Base-by-base conservation (phyloP, 2,888 invertebrate species). In the Caenorhabditis doughertyi region DNA sequence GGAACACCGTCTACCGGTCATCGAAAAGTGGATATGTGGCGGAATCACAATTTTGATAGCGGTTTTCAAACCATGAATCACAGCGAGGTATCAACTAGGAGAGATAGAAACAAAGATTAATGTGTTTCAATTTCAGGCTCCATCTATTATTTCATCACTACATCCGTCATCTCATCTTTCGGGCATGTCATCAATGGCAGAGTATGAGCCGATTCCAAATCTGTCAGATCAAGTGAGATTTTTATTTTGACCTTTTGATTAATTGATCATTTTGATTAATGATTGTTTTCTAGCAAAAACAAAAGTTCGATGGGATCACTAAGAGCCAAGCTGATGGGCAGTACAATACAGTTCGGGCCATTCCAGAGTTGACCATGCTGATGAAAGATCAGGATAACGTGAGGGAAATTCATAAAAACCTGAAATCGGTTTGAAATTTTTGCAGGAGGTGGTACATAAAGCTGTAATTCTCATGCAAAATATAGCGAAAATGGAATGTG, bases 11-110 rank as follows among this genome's bases (percentile, higher is more conserved):
- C 68, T 7, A 60, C 77, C 16, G 82, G 77, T 23, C 71, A 68
- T 32, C 82, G 71, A 11, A 85, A 85, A 64, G 84, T 87, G 32
- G 76, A 81, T 42, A 83, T 83, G 79, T 88, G 88, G 88, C 79
- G 85, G 76, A 84, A 85, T 49, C 77, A 81, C 49, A 85, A 85
- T 64, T 88, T 83, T 58, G 90, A 90, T 81, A 89, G 89, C 68
- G 90, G 90, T 55, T 85, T 90, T 29, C 90, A 90, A 68, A 89
- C 89, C 21, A 90, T 90, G 89, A 85, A 85, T 72, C 89, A 87
- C 56, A 87, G 87, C 64, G 87, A 89, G 82, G 90, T 88, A 51
- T 47, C n/a, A 47, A 44, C 13, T 27, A 55, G 16, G 35, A 62
- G 27, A 42, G 62, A 72, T 62, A 47, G 47, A 49, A 42, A 70